phyloP scores from a whole-genome alignment of 2,113 vertebrate species.

The Triplophysa tibetana region DNA sequence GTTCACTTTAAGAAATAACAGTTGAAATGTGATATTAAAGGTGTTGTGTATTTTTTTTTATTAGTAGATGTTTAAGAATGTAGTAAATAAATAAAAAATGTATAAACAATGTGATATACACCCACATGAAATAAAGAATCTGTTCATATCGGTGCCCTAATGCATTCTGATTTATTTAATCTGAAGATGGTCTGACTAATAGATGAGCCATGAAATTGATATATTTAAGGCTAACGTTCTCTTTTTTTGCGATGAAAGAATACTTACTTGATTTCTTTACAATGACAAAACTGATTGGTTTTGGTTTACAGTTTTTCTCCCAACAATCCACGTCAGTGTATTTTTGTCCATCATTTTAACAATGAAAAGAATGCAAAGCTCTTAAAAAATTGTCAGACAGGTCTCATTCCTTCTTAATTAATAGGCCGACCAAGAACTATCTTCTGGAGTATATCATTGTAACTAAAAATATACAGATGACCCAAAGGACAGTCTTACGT shows the following conservation, averaged over 20 bases:
- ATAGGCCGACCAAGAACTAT: not conserved
- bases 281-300: not conserved
- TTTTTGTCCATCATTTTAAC: not conserved
- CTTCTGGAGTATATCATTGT: constrained; percentile 4
- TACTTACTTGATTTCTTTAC: not conserved
- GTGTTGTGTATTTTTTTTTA: not conserved
- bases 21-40: not conserved
- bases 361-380: not conserved
- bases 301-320: not conserved
- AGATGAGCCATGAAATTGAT: too few species aligned
- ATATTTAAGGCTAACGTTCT: not conserved
- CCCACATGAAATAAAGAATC: too few species aligned
- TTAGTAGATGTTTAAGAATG: too few species aligned
- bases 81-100: too few species aligned
- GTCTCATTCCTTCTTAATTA: constrained; percentile 16
- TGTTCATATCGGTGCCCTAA: too few species aligned
- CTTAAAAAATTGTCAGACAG: not conserved
- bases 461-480: constrained; percentile 5
- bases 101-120: too few species aligned
- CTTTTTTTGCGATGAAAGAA: not conserved
- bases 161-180: too few species aligned
- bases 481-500: constrained; percentile 8
- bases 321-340: not conserved
- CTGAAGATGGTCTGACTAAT: too few species aligned
- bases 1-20: not conserved